Conservation (phyloP, 92 coral and sea anemone genomes). For the Paragorgia papillata region DNA sequence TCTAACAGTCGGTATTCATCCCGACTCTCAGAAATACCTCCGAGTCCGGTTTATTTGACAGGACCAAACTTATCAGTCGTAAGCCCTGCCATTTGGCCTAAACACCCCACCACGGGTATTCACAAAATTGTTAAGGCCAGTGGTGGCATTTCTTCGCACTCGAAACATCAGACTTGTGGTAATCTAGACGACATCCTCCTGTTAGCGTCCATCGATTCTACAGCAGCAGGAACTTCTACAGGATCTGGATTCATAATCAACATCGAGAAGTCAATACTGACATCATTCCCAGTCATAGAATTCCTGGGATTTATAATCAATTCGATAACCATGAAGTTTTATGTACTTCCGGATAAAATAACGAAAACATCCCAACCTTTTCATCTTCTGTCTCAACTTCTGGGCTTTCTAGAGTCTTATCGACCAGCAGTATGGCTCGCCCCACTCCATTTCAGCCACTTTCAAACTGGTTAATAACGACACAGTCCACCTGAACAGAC, state of each 20-base stretch:
- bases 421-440: slow-evolving; percentile 55
- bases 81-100: slow-evolving; percentile 50
- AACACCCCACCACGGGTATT: slow-evolving; percentile 44
- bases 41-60: slow-evolving; percentile 54
- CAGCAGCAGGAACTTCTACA: slow-evolving; percentile 31
- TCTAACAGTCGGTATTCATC: slow-evolving; percentile 49
- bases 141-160: slow-evolving; percentile 56
- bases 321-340: slow-evolving; percentile 30
- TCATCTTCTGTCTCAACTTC: slow-evolving; percentile 36
- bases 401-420: slow-evolving; percentile 45
- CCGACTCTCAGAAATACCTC: slow-evolving; percentile 53
- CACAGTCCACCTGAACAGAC: slow-evolving; percentile 18
- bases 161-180: slow-evolving; percentile 43
- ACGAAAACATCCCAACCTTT: slow-evolving; percentile 39
- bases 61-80: slow-evolving; percentile 37
- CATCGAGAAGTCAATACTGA: slow-evolving; percentile 37
- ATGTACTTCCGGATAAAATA: slow-evolving; percentile 36
- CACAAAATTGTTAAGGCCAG: slow-evolving; percentile 46
- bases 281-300: slow-evolving; percentile 30
- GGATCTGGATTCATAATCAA: slow-evolving; percentile 49
- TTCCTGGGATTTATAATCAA: slow-evolving; percentile 51
- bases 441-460: slow-evolving; percentile 46
- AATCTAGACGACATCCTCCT: slow-evolving; percentile 60
- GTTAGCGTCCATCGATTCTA: slow-evolving; percentile 41
- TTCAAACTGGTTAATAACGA: slow-evolving; percentile 23